Percentiles rank a stretch among this genome's conserved stretches.
These are phyloP conservation scores for Cherax destructor DNA, from an alignment of 1,140 invertebrate species.

Conservation along the genomic window DNA sequence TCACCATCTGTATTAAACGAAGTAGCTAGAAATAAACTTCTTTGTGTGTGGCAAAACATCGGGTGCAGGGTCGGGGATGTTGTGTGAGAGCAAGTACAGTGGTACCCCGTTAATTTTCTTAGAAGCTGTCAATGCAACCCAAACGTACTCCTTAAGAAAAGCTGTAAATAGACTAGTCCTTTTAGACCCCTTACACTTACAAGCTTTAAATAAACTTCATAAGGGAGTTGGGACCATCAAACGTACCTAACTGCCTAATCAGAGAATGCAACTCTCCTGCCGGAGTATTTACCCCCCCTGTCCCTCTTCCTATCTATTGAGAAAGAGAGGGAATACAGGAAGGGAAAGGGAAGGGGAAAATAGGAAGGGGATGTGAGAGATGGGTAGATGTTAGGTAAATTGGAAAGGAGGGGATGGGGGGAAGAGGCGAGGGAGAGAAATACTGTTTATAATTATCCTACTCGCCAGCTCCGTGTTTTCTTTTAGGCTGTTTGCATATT, in stretches of 20 bases:
- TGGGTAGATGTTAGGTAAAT: too few relatives aligned
- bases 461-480: not conserved
- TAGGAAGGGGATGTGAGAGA: too few relatives aligned
- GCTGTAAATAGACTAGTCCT: too few relatives aligned
- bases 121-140: too few relatives aligned
- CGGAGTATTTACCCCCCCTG: not conserved
- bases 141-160: too few relatives aligned
- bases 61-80: not conserved
- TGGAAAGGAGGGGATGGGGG: not conserved
- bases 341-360: too few relatives aligned
- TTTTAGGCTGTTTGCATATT: slow-evolving; percentile 11
- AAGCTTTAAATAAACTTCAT: too few relatives aligned
- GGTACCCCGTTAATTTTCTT: too few relatives aligned
- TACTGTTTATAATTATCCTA: not conserved
- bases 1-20: not conserved
- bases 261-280: not conserved
- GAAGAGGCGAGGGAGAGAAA: not conserved
- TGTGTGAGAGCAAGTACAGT: not conserved
- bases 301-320: not conserved
- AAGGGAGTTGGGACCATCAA: too few relatives aligned
- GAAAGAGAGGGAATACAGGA: too few relatives aligned
- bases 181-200: too few relatives aligned
- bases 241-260: too few relatives aligned
- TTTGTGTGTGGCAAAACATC: not conserved
- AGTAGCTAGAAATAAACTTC: not conserved